Evolutionary conservation across 2,797 vertebrate species (phyloP).

Genomic region (Artibeus lituratus): DNA sequence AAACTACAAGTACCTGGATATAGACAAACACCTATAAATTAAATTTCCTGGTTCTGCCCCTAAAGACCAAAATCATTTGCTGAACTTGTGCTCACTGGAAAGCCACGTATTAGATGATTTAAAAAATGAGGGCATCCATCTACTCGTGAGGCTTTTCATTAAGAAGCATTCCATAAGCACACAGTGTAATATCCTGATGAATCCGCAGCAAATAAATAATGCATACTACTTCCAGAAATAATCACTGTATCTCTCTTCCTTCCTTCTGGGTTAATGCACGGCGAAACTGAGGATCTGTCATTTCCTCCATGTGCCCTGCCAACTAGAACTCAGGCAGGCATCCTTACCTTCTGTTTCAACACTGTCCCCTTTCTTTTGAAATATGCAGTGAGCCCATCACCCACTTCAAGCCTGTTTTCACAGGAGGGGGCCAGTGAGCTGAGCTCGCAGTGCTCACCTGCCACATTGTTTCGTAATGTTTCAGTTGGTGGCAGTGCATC

Average conservation of each 20-base stretch:
- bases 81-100: neutral
- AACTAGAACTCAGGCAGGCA: neutral
- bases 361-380: neutral
- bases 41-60: neutral
- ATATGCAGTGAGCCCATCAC: neutral
- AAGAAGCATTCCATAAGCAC: neutral
- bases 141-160: conserved; percentile 40
- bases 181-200: neutral
- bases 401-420: neutral
- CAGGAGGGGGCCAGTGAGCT: rapidly evolving
- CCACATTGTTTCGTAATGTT: rapidly evolving
- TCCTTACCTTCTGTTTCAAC: neutral
- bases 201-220: neutral
- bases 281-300: neutral
- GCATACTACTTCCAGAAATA: neutral
- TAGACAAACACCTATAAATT: neutral
- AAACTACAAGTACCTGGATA: neutral
- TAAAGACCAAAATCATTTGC: neutral
- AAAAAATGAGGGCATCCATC: neutral
- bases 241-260: neutral
- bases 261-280: neutral
- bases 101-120: neutral
- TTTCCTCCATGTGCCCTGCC: neutral
- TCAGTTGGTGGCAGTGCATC: neutral
- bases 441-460: neutral